Evolutionary conservation across 2,113 vertebrate genomes (phyloP), one percentile per base, ranked within the genome.

Genomic region (Pseudolaguvia tuberculata): DNA sequence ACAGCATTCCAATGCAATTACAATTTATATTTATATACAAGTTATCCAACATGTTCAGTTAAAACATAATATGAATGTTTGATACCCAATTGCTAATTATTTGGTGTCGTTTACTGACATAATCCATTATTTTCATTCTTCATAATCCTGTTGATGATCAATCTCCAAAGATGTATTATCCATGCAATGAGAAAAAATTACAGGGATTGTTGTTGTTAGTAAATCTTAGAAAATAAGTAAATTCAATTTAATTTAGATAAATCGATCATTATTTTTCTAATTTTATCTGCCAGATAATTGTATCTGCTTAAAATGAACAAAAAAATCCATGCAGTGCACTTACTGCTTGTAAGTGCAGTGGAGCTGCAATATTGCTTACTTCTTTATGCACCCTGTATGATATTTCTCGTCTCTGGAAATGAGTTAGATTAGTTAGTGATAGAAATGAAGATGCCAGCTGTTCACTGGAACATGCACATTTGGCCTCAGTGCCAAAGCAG

Each of bases 1-100:
- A 70, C 66, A 75, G 59, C 51, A 57, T 70, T 78, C 68, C 52
- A 68, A 23, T 72, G 35, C 18, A 42, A 74, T 78, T 57, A 65
- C 72, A 78, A 75, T 75, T 59, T 4, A 6, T 6, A 35, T 35
- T 35, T 35, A n/a, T 31, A 73, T 72, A n/a, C 42, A 27, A 35
- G 14, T 56, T 47, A 76, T 47, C 73, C 59, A 74, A 57, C 51
- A 68, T 51, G 73, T 35, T 51, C 15, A 3, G 15, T 65, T 27
- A 17, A 66, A 47, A 9, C 35, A 14, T 25, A 13, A 3, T 68
- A 73, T 67, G 52, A 51, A 75, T 56, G 39, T 42, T 42, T 42
- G 1, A 42, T 42, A 42, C 4, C 39, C 5, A 17, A 35, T 25
- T 51, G 21, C 15, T 25, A 17, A 63, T 45, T 45, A 58, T 35